A percentile compares a stretch with the other conserved stretches of the same genome.
Conservation (phyloP, 1,140 invertebrate species). For the Lepidostoma basale region DNA sequence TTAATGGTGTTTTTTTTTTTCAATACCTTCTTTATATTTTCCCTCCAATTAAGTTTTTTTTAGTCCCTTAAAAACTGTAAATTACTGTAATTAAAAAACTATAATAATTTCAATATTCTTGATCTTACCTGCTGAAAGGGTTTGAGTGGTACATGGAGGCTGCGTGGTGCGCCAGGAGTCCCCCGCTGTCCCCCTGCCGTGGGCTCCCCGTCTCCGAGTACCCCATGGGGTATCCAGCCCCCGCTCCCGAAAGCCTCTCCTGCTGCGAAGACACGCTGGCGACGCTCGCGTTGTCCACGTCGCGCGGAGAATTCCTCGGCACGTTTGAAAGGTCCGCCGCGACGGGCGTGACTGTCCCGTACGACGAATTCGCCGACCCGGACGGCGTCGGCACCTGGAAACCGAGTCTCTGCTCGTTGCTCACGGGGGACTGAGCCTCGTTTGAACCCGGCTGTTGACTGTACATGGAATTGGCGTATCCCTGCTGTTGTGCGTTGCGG, state of each 20-base stretch:
- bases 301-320: conserved; percentile 35
- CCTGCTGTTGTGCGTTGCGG: conserved; percentile 38
- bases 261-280: conserved; percentile 41
- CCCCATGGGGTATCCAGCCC: conserved; percentile 10
- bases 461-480: conserved; percentile 47
- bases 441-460: conserved; percentile 47
- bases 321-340: conserved; percentile 42
- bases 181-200: conserved; percentile 31
- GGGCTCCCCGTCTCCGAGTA: conserved; percentile 49
- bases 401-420: conserved; percentile 43
- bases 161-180: conserved; percentile 47
- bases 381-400: conserved; percentile 45
- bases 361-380: conserved; percentile 43
- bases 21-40: neutral
- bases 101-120: too few species aligned
- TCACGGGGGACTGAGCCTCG: conserved; percentile 41
- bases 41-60: neutral
- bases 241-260: conserved; percentile 27
- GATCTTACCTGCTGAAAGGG: conserved; percentile 54
- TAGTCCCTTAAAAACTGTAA: neutral
- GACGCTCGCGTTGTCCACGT: conserved; percentile 42
- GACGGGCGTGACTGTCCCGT: conserved; percentile 38
- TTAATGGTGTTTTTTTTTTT: neutral
- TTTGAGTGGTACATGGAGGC: conserved; percentile 59
- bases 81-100: too few species aligned